Percentiles rank a stretch among this genome's conserved stretches.
Conservation (phyloP, 2,113 vertebrate species). For the Pitta sordida region DNA sequence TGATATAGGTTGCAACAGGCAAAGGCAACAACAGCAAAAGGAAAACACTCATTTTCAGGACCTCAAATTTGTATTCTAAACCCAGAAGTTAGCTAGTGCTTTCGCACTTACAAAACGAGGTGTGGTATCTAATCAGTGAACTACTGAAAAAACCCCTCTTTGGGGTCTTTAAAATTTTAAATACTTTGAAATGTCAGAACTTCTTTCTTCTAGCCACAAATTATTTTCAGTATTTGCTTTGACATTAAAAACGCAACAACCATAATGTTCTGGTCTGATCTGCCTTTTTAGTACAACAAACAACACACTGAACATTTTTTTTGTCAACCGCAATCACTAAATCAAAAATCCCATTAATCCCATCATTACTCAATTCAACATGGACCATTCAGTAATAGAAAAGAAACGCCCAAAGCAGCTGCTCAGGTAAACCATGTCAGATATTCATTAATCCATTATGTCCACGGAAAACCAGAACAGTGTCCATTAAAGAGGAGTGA, state of each 20-base stretch:
- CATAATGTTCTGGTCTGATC: background rate
- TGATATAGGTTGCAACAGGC: background rate
- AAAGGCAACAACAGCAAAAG: background rate
- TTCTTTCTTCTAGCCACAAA: background rate
- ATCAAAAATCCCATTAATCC: constrained; percentile 36
- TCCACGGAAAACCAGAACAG: background rate
- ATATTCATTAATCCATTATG: constrained; percentile 20
- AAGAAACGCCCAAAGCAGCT: constrained; percentile 17
- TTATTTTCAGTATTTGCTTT: background rate
- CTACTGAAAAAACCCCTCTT: background rate
- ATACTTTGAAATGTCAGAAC: background rate
- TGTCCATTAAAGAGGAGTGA: background rate
- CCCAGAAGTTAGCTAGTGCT: background rate
- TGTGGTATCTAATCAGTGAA: background rate
- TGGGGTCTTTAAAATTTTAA: background rate
- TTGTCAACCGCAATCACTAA: constrained; percentile 2
- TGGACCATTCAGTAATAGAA: background rate
- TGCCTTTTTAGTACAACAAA: background rate
- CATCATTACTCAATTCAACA: constrained; percentile 24
- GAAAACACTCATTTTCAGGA: background rate
- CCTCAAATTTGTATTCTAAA: background rate
- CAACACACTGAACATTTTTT: constrained; percentile 13
- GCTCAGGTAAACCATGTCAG: constrained; percentile 19
- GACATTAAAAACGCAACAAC: background rate
- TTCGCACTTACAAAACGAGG: background rate